These are phyloP conservation scores for Phataginus tricuspis DNA, from an alignment of 2,797 vertebrate genomes.

Conservation along the genomic window DNA sequence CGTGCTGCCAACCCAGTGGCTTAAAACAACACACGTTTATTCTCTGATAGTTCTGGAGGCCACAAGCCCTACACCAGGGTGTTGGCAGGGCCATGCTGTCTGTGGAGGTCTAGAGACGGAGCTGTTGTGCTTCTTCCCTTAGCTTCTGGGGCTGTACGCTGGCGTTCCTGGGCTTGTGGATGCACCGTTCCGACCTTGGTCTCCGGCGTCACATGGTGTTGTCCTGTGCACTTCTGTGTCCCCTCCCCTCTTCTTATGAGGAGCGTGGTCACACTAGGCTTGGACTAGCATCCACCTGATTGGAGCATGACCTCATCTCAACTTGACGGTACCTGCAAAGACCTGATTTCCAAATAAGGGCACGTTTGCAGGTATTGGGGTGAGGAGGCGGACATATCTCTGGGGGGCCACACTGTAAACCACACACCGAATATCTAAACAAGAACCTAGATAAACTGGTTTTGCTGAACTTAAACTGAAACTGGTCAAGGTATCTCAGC, in stretches of 20 bases:
- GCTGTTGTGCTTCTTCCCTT: rapidly evolving
- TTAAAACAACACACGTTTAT: too few species aligned
- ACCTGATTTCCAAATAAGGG: background rate
- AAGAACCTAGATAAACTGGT: background rate
- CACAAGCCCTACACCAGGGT: background rate
- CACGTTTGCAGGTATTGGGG: rapidly evolving
- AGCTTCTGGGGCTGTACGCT: background rate
- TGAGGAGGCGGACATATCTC: background rate
- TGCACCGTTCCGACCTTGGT: rapidly evolving
- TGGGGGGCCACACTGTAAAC: background rate
- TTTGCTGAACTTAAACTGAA: background rate
- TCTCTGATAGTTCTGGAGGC: rapidly evolving
- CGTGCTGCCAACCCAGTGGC: background rate
- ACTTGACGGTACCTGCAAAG: background rate
- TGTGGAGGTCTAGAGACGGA: too few species aligned
- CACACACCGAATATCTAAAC: background rate
- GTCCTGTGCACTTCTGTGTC: background rate
- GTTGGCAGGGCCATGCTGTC: rapidly evolving
- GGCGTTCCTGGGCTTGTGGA: background rate
- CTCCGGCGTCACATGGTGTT: rapidly evolving
- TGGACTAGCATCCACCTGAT: background rate
- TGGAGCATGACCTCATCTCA: background rate
- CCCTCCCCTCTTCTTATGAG: background rate
- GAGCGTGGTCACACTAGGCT: background rate
- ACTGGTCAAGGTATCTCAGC: background rate